Evolutionary conservation across 2,113 vertebrate genomes (phyloP).

Genomic region (Colossoma macropomum): DNA sequence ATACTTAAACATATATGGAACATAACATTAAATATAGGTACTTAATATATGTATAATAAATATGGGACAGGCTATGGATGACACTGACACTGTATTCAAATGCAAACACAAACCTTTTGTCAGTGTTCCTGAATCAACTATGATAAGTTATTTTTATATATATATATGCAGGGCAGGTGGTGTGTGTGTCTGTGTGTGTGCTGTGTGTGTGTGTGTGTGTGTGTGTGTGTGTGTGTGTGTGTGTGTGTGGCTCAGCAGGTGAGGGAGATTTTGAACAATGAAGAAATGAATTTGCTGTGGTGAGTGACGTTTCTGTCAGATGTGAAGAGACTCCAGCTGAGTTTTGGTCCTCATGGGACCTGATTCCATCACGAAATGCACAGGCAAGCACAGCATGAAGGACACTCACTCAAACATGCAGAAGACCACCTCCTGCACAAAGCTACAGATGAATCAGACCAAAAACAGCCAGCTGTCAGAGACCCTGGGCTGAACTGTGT

Average conservation of each 20-base stretch:
- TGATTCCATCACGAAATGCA: neutral
- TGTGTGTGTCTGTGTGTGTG: too few relatives aligned
- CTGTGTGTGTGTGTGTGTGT: neutral
- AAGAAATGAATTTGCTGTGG: neutral
- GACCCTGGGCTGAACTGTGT: neutral
- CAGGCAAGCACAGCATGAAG: neutral
- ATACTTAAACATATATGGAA: too few relatives aligned
- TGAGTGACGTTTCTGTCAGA: neutral
- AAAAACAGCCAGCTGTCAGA: neutral
- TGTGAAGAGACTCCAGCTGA: neutral
- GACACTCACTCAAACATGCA: neutral
- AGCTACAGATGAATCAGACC: neutral
- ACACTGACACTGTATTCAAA: too few relatives aligned
- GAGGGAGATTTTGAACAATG: neutral
- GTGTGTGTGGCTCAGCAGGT: neutral
- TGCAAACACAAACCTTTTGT: too few relatives aligned
- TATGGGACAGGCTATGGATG: too few relatives aligned
- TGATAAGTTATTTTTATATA: too few relatives aligned
- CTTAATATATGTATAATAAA: too few relatives aligned
- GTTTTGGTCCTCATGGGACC: neutral
- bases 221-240: conserved; percentile 8
- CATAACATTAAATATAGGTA: too few relatives aligned
- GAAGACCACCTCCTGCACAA: neutral
- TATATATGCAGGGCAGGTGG: too few relatives aligned
- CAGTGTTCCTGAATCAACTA: too few relatives aligned